Evolutionary conservation across 2,888 invertebrate species (phyloP).

Genomic region (Crepidodera aurea): DNA sequence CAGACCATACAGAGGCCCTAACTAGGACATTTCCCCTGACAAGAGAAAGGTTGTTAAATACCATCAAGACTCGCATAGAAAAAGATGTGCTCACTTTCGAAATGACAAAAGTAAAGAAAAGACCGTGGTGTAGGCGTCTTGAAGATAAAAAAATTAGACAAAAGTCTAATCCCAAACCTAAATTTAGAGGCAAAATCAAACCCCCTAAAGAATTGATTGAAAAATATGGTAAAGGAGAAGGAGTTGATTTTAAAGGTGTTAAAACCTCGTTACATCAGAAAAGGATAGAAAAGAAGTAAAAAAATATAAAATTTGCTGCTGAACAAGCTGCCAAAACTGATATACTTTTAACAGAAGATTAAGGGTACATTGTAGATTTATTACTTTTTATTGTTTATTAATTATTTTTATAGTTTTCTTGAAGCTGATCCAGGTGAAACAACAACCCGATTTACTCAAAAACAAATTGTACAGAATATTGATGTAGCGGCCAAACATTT

Average conservation of each 20-base stretch:
- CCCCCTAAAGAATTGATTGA: constrained; percentile 65
- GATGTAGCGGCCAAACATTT: constrained; percentile 92
- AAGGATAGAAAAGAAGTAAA: constrained; percentile 70
- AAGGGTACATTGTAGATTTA: constrained; percentile 69
- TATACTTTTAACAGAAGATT: constrained; percentile 78
- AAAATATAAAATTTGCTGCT: constrained; percentile 59
- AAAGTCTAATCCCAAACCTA: constrained; percentile 53
- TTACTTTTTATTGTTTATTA: neutral
- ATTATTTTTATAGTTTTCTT: constrained; percentile 66
- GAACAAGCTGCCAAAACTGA: constrained; percentile 79
- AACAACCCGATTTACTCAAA: constrained; percentile 81
- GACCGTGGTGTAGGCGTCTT: constrained; percentile 46
- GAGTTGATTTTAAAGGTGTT: constrained; percentile 67
- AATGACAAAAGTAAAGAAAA: constrained; percentile 40
- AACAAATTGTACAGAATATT: constrained; percentile 79
- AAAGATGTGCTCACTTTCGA: constrained; percentile 41
- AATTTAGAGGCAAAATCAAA: constrained; percentile 65
- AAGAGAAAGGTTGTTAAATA: no score
- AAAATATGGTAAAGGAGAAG: constrained; percentile 72
- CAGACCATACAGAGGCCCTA: no score
- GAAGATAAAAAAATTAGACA: constrained; percentile 43
- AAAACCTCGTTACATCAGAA: constrained; percentile 70
- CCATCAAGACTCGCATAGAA: no score
- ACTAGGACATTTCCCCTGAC: no score
- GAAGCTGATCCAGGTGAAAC: constrained; percentile 79